Percentiles rank a stretch among this genome's conserved stretches.
Conservation (phyloP, 2,888 invertebrate genomes). For the Dusona sp. region DNA sequence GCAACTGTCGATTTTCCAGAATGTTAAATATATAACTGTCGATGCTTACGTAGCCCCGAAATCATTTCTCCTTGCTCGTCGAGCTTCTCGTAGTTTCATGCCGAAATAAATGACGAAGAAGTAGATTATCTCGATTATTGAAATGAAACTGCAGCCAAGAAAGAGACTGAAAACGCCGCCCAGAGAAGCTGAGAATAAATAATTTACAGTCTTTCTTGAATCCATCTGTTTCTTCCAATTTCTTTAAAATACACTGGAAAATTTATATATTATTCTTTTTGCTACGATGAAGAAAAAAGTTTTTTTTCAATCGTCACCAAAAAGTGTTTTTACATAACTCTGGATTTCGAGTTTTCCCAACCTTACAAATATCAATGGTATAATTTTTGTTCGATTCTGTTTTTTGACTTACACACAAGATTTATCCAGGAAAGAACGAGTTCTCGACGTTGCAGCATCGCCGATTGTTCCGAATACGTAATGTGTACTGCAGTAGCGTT, state of each 20-base stretch:
- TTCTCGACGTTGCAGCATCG: conserved; percentile 73
- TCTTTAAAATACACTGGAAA: background rate
- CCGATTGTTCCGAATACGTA: conserved; percentile 73
- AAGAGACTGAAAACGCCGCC: conserved; percentile 85
- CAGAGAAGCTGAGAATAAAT: conserved; percentile 83
- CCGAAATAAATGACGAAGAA: conserved; percentile 76
- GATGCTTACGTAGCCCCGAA: conserved; percentile 18
- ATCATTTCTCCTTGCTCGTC: background rate
- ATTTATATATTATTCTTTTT: background rate
- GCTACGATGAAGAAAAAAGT: background rate
- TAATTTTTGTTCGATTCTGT: background rate
- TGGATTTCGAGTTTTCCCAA: background rate
- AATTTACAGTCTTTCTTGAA: background rate
- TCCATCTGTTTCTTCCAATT: background rate
- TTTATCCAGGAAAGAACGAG: conserved; percentile 77
- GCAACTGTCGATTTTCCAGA: background rate
- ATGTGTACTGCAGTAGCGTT: conserved; percentile 75
- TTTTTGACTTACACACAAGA: conserved; percentile 74
- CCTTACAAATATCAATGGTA: background rate
- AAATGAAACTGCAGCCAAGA: conserved; percentile 84
- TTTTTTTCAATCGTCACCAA: background rate
- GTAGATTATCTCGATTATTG: conserved; percentile 83
- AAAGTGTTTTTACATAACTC: no score
- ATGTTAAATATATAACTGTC: background rate
- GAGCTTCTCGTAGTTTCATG: conserved; percentile 54